Base-by-base conservation (phyloP, 2,113 vertebrate species). In the Chionomys nivalis region DNA sequence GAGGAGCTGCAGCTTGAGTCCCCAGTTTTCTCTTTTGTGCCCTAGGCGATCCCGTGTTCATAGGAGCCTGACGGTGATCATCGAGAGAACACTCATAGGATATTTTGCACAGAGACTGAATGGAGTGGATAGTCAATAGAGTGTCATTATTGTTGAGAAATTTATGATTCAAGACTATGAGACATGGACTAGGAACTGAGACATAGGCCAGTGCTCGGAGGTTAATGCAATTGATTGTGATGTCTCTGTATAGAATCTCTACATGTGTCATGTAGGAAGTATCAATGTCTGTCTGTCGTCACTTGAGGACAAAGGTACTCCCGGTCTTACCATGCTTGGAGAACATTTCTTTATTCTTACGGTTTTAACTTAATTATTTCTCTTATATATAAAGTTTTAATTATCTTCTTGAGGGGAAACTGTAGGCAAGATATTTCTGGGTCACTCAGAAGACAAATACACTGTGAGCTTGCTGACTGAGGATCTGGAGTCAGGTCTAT, bases 121-220 rank as follows among this genome's bases (percentile, higher is more conserved):
- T 39, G 61, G n/a, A 63, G 3, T 11, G 68, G 24, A 7, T 87
- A n/a, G 44, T 39, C 93, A 55, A 55, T 77, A 44, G 26, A 2
- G 13, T 3, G 55, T 49, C n/a, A 14, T 68, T 87, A 19, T 85
- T 95, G 73, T 2, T 92, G 39, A 93, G 19, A 77, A 55, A 89
- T 61, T 95, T 86, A 61, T 66, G 79, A 81, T 42, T 91, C 68
- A 90, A 91, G 70, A 42, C 42, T 79, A 36, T 14, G 44, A 92
- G 21, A 44, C 42, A 65, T 21, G 0, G 31, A 63, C 82, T 90
- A 77, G 82, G 86, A 95, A 72, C 17, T 7, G 39, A 96, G n/a
- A 49, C 61, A 83, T 14, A 76, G 52, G 78, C 85, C 7, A 39
- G 23, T 33, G 28, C 36, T 77, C 13, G 24, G 31, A 66, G 39